Evolutionary conservation across 1,140 invertebrate species (phyloP), one percentile per base, ranked within the genome.

Genomic region (Harpegnathos saltator): DNA sequence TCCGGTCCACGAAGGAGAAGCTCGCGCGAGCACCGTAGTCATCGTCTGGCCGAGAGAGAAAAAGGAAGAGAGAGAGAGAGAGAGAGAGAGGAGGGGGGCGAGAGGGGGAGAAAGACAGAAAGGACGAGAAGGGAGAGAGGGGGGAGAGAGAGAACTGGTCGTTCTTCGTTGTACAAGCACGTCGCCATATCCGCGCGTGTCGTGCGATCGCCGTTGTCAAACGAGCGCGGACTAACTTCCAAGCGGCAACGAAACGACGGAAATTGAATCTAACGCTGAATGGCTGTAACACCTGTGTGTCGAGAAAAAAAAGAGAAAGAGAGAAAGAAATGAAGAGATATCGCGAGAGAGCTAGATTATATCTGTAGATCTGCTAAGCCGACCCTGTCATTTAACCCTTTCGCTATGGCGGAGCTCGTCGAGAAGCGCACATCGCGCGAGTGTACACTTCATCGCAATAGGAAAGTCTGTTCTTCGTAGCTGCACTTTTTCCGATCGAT

Each of bases 1-100:
- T 78, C 71, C 73, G 82, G 72, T 83, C 26, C 69, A 81, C 11
- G 86, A 71, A 22, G 29, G 29, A 33, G 44, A 81, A 59, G 72
- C 52, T 83, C 65, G 48, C 54, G 14, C n/a, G 61, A 17, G 29
- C 22, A 33, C 50, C 58, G 58, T 82, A 12, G 54, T 73, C 14
- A 19, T 54, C 33, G 22, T 82, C 65, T 44, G 38, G 38, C 38
- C 38, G 38, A 44, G 38, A 44, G 38, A 44, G 38, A 44, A 44
- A 44, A 44, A 44, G 38, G 38, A 9, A n/a, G n/a, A n/a, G n/a
- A n/a, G n/a, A n/a, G 38, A 5, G 38, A 44, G 9, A 44, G 38
- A 44, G 38, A 44, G 38, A 44, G 38, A 44, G 38, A 44, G 9
- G 9, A 11, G 7, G 9, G 38, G 7, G 38, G 9, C 0, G 9